Evolutionary conservation across 2,797 vertebrate species (phyloP), one percentile per base, ranked within the genome.

Genomic region (Toxotes lorentzi): DNA sequence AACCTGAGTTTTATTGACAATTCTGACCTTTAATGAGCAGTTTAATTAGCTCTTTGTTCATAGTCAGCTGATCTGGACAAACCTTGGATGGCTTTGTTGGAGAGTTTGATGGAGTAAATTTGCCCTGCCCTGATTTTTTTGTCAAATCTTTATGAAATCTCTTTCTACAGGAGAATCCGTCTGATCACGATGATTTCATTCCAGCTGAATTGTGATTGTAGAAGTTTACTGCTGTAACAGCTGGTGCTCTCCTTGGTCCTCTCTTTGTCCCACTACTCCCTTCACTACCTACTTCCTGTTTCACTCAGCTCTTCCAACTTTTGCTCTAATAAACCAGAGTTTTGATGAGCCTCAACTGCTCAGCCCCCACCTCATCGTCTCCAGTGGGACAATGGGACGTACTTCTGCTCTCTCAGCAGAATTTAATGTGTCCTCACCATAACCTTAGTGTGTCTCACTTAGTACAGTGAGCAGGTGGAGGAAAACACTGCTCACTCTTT

Each of bases 381-480:
- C 43, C 14, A 10, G 0, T n/a, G 10, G 47, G 23, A 24, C 24
- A 5, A 30, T 10, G 9, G 32, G 27, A 62, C 35, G 56, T 48
- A 19, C 32, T 48, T 34, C 50, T 58, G 41, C 41, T 13, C 12
- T 30, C 66, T 70, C 74, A 63, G 74, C 66, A 69, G 40, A 38
- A 54, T 38, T 3, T 1, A 27, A n/a, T 4, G 45, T 23, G 24
- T 35, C 41, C 64, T 41, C 23, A 38, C 7, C 7, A 19, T 12
- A 5, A 3, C 41, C 71, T 65, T 13, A n/a, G 2, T 35, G 13
- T 27, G n/a, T 45, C 10, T 34, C 27, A 30, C n/a, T 65, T 60
- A 24, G n/a, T 34, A 4, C 3, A 24, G 51, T 9, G 16, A 5
- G 6, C 12, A 43, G 38, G 43, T 41, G 40, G 40, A 27, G 13